A percentile compares a stretch with the other conserved stretches of the same genome.
These are phyloP conservation scores for Anguilla anguilla DNA, from an alignment of 2,797 vertebrate species.

Conservation along the genomic window DNA sequence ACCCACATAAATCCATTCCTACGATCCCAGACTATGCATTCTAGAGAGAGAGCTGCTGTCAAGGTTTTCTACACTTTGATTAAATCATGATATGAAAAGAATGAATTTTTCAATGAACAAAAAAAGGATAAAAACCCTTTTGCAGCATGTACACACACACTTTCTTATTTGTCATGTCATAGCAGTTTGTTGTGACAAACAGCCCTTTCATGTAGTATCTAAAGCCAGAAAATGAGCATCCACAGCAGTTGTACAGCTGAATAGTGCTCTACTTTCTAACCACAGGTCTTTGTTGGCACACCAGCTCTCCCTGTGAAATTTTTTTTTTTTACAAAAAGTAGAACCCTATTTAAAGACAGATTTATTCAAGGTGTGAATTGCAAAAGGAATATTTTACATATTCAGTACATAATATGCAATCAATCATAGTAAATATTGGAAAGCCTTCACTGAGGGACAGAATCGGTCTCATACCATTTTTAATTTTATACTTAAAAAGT, in stretches of 20 bases:
- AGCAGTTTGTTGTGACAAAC: neutral
- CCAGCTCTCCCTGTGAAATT: conserved; percentile 13
- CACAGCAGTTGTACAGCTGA: neutral
- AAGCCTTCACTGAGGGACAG: neutral
- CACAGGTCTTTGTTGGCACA: neutral
- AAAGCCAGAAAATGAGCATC: neutral
- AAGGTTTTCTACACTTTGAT: conserved; percentile 32
- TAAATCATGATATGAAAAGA: conserved; percentile 35
- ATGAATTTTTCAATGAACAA: conserved; percentile 19
- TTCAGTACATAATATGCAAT: conserved; percentile 7
- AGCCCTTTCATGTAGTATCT: neutral
- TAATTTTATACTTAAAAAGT: neutral
- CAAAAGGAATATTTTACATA: conserved; percentile 35
- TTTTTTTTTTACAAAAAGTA: neutral
- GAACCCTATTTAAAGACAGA: neutral
- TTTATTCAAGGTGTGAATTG: conserved; percentile 15
- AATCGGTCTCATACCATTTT: neutral
- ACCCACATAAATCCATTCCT: conserved; percentile 17
- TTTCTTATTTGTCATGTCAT: neutral
- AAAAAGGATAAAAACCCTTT: conserved; percentile 19
- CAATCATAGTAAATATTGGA: neutral
- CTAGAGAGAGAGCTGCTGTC: conserved; percentile 16
- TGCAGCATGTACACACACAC: neutral
- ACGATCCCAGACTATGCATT: neutral
- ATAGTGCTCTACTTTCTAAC: neutral